These are phyloP conservation scores for Lymantria monacha DNA, from an alignment of 2,888 invertebrate species.

Conservation along the genomic window DNA sequence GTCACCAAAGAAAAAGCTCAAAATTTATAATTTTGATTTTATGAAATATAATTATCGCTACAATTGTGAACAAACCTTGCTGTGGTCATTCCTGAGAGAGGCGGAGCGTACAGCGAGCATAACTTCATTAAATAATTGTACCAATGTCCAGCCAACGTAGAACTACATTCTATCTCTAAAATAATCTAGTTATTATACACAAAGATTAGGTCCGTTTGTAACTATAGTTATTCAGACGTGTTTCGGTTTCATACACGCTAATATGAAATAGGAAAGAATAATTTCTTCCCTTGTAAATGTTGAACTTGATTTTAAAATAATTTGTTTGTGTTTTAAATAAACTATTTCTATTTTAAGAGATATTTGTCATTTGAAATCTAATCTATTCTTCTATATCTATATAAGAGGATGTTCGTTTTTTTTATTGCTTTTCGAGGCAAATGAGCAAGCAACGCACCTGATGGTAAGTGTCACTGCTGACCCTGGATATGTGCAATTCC, in stretches of 20 bases:
- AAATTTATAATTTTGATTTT: too few species aligned
- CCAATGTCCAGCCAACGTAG: conserved; percentile 29
- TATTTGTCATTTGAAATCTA: too few species aligned
- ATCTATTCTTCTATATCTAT: too few species aligned
- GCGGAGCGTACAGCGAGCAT: conserved; percentile 40
- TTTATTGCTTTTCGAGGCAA: too few species aligned
- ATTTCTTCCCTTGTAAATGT: background rate
- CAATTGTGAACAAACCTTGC: conserved; percentile 14
- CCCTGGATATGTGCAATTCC: too few species aligned
- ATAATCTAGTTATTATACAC: conserved; percentile 21
- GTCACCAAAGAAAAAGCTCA: too few species aligned
- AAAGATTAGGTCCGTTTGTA: conserved; percentile 11
- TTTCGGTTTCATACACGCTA: background rate
- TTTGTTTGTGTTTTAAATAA: too few species aligned
- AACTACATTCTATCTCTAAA: conserved; percentile 20
- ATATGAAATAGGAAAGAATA: background rate
- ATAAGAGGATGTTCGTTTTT: too few species aligned
- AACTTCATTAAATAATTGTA: conserved; percentile 53
- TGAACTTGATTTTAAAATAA: background rate
- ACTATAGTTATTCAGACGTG: background rate
- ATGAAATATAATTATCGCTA: conserved; percentile 9
- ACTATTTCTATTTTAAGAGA: too few species aligned
- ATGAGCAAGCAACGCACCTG: too few species aligned
- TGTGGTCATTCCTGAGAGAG: conserved; percentile 34
- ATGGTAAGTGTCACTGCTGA: too few species aligned